phyloP scores from a whole-genome alignment of 2,797 vertebrate species.

The Basileuterus tristriatus region DNA sequence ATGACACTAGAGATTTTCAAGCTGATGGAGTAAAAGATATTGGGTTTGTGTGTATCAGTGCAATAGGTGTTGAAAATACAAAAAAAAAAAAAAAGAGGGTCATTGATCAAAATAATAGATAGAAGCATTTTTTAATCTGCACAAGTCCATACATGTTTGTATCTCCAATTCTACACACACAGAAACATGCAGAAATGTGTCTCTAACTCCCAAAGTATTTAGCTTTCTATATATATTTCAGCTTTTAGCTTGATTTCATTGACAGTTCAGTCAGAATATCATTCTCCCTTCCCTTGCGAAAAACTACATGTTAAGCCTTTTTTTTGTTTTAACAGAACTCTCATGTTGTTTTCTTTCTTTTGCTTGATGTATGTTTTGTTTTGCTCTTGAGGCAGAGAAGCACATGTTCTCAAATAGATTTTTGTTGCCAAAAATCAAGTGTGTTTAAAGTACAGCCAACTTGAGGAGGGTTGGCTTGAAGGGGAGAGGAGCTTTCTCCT shows the following conservation, averaged over 20 bases:
- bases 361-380: not conserved
- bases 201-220: not conserved
- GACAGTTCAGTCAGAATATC: conserved; percentile 3
- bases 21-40: conserved; percentile 39
- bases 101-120: conserved; percentile 63
- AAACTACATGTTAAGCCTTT: not conserved
- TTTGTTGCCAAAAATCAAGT: not conserved
- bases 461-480: not conserved
- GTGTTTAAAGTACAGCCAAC: not conserved
- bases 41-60: conserved; percentile 48
- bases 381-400: not conserved
- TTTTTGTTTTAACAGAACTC: not conserved
- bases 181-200: not conserved
- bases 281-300: conserved; percentile 12
- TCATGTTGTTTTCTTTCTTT: not conserved
- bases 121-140: conserved; percentile 50
- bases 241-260: conserved; percentile 26
- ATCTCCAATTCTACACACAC: not conserved
- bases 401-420: not conserved
- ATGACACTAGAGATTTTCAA: conserved; percentile 42
- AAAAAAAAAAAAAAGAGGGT: not conserved
- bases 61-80: conserved; percentile 60
- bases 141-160: conserved; percentile 32
- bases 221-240: not conserved
- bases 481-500: not conserved